phyloP scores from a whole-genome alignment of 2,113 vertebrate genomes.

The Ceyx margarethae region DNA sequence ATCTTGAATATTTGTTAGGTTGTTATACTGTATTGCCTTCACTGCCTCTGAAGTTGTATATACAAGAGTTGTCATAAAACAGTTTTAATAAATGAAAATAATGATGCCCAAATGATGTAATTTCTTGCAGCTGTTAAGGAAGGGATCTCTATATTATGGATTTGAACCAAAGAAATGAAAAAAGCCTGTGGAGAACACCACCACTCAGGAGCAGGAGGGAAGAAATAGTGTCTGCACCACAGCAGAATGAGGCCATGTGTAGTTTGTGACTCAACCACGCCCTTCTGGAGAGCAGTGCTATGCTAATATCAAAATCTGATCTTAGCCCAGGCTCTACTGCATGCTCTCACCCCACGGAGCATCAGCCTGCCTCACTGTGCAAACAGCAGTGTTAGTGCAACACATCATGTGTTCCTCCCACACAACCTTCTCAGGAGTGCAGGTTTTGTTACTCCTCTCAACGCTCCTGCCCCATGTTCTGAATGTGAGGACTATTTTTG shows the following conservation, averaged over 20 bases:
- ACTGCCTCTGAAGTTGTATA: background rate
- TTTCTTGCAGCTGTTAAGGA: constrained; percentile 3
- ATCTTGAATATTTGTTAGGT: background rate
- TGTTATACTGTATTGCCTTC: background rate
- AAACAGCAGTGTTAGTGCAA: background rate
- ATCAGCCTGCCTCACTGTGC: background rate
- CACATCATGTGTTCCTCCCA: background rate
- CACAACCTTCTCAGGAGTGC: background rate
- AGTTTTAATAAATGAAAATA: background rate
- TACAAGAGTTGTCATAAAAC: background rate
- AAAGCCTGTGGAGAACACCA: background rate
- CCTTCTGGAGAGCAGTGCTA: background rate
- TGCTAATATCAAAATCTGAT: background rate
- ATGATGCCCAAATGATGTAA: background rate
- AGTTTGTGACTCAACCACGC: background rate
- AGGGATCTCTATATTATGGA: background rate
- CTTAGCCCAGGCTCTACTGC: background rate
- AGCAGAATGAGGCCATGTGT: background rate
- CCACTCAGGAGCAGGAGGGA: background rate
- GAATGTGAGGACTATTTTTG: background rate
- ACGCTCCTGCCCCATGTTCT: background rate
- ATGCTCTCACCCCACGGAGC: background rate
- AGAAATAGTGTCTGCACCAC: background rate
- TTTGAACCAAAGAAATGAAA: background rate
- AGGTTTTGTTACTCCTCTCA: background rate